phyloP scores from a whole-genome alignment of 2,797 vertebrate genomes.

The Poliocrania exsul region DNA sequence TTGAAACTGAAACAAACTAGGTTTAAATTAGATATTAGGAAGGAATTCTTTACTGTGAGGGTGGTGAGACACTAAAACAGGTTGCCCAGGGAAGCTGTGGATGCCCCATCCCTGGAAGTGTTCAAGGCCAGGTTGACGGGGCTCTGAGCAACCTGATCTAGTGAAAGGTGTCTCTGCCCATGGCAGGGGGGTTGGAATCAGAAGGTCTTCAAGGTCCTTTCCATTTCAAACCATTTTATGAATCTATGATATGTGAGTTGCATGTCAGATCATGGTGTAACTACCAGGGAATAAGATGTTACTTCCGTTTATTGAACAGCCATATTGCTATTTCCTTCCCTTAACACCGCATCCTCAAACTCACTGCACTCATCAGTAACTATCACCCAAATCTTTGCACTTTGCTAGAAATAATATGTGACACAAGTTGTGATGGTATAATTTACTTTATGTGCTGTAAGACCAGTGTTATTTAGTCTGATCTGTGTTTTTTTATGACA shows the following conservation, averaged over 20 bases:
- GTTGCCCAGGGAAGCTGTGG: background rate
- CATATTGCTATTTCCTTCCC: background rate
- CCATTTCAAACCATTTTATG: background rate
- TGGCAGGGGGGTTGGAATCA: background rate
- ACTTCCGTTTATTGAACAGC: background rate
- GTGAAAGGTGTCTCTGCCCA: background rate
- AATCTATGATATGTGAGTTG: background rate
- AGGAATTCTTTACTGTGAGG: background rate
- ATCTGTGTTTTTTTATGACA: background rate
- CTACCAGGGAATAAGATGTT: background rate
- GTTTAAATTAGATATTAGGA: background rate
- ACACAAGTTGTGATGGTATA: background rate
- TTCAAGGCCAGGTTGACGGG: background rate
- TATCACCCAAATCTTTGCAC: background rate
- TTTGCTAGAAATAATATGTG: background rate
- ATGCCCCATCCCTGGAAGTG: background rate
- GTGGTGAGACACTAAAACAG: background rate
- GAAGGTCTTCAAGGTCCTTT: background rate
- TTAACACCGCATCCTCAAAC: background rate
- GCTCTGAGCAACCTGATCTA: background rate
- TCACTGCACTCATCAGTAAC: background rate
- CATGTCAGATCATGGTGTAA: background rate
- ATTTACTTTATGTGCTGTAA: background rate
- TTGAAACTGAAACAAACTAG: background rate
- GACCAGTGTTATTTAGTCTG: background rate